These are phyloP conservation scores for Eumeta japonica DNA, from an alignment of 1,140 invertebrate species.

Conservation along the genomic window DNA sequence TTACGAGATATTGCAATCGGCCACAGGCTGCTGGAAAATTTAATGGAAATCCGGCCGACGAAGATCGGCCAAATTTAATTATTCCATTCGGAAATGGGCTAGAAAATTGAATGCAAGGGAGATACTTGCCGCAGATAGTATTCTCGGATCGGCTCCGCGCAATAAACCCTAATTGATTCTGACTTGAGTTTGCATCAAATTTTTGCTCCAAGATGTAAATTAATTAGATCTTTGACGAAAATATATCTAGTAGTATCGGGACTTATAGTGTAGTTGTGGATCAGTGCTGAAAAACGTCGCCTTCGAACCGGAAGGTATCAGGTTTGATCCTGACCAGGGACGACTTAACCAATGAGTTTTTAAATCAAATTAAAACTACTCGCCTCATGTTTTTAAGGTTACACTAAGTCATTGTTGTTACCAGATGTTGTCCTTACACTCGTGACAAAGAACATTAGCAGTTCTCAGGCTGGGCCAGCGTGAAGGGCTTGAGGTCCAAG, in stretches of 20 bases:
- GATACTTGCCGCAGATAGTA: conserved; percentile 16
- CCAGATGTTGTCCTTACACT: no score
- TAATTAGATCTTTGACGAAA: no score
- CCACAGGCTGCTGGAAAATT: conserved; percentile 28
- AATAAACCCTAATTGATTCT: conserved; percentile 40
- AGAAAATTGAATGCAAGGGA: conserved; percentile 43
- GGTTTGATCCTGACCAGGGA: no score
- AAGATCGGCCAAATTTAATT: conserved; percentile 44
- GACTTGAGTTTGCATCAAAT: no score
- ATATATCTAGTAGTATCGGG: conserved; percentile 9
- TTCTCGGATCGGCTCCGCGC: conserved; percentile 15
- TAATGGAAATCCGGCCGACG: conserved; percentile 21
- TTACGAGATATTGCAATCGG: conserved; percentile 10
- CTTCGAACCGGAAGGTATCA: no score
- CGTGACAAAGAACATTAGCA: no score
- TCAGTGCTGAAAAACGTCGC: neutral
- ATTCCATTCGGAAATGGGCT: conserved; percentile 48
- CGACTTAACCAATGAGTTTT: no score
- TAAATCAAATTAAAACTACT: conserved; percentile 1
- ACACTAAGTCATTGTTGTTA: neutral
- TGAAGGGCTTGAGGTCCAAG: no score
- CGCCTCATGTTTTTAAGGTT: neutral
- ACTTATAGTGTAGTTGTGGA: neutral
- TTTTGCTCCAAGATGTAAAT: no score
- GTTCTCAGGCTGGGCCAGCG: no score